These are phyloP conservation scores for Harpagoxenus sublaevis DNA, from an alignment of 2,888 invertebrate species.

Conservation along the genomic window DNA sequence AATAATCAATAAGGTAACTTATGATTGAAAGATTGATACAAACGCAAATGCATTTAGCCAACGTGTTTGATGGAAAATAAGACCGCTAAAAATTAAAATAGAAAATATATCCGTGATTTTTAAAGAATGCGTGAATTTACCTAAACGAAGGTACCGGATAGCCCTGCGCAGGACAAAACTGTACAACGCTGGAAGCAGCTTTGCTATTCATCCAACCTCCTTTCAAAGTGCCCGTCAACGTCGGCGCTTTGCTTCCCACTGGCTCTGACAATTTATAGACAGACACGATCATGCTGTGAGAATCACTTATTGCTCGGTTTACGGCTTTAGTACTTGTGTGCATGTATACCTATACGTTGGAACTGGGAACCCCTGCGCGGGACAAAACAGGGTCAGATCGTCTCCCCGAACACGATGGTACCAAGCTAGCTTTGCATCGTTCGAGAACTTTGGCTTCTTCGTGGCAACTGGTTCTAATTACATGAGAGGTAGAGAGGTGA, in stretches of 20 bases:
- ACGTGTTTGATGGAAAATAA: neutral
- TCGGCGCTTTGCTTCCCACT: constrained; percentile 88
- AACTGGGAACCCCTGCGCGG: constrained; percentile 91
- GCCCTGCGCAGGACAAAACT: constrained; percentile 91
- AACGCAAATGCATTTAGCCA: neutral
- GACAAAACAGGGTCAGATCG: constrained; percentile 90
- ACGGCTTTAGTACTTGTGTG: neutral
- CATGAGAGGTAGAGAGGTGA: neutral
- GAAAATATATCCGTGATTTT: neutral
- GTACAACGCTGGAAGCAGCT: constrained; percentile 85
- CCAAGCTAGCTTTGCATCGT: constrained; percentile 90
- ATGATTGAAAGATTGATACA: neutral
- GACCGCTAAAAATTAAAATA: neutral
- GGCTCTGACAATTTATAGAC: constrained; percentile 86
- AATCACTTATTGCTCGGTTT: constrained; percentile 24
- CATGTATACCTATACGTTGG: constrained; percentile 87
- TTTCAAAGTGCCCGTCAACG: constrained; percentile 88
- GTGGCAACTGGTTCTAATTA: constrained; percentile 72
- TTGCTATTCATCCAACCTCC: constrained; percentile 77
- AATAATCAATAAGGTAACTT: constrained; percentile 15
- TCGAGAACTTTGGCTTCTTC: constrained; percentile 89
- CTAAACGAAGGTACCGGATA: constrained; percentile 92
- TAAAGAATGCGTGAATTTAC: constrained; percentile 85
- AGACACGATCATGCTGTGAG: constrained; percentile 65
- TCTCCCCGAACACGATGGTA: constrained; percentile 89